Evolutionary conservation across 2,113 vertebrate species (phyloP), one percentile per base, ranked within the genome.

Genomic region (Chinchilla lanigera): DNA sequence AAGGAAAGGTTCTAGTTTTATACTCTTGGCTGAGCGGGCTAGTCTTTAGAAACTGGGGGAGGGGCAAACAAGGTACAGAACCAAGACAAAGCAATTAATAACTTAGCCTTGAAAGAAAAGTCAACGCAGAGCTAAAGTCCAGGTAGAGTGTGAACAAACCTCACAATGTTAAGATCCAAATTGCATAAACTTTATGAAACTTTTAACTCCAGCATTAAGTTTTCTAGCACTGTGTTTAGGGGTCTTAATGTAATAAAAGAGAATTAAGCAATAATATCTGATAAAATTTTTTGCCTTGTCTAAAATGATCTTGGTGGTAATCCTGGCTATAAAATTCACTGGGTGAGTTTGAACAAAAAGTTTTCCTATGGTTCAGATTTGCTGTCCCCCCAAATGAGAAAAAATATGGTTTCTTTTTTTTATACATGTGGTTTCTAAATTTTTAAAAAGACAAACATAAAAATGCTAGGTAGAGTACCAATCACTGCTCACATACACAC

Each of bases 91-190:
- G 47, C 47, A 50, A 9, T 50, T 9, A 5, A 5, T 50, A 50
- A 50, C 47, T 5, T 50, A 50, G 47, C 47, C 47, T 50, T 50
- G 47, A 50, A 50, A 50, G 47, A 5, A 50, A 50, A 50, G 5
- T 50, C 47, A 50, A 8, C 22, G 75, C 67, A 71, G 54, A 93
- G 35, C 44, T 75, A 94, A 96, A 82, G 83, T 75, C 24, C 52
- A 92, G 44, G 8, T 86, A 67, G 86, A 65, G 30, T 85, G 11
- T 93, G 60, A 96, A 94, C 35, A 81, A 26, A 96, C 14, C 33
- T 92, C 92, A 90, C 41, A 93, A 20, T 56, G 35, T 19, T 91
- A 73, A 63, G 86, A 87, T 95, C 60, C 54, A 91, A 92, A 93
- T 17, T 30, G 17, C 4, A 95, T 47, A 77, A 90, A 96, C 33